phyloP scores from a whole-genome alignment of 2,888 invertebrate genomes.

The Agrotis ipsilon region DNA sequence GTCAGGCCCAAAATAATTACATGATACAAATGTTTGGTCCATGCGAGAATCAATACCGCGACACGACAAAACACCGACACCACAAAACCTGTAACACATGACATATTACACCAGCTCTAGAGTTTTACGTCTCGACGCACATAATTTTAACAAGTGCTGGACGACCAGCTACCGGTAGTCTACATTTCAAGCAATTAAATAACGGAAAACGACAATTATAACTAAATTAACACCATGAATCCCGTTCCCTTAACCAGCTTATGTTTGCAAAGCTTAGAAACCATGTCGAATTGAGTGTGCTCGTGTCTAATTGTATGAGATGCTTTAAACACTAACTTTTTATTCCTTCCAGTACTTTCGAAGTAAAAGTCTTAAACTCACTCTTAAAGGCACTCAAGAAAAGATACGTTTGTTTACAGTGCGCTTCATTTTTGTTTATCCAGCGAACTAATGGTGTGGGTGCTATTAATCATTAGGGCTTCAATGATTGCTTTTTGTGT shows the following conservation, averaged over 20 bases:
- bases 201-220: constrained; percentile 39
- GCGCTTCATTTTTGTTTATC: constrained; percentile 24
- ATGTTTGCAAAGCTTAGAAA: constrained; percentile 49
- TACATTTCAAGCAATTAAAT: constrained; percentile 40
- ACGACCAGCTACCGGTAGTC: background rate
- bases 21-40: too few relatives aligned
- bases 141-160: background rate
- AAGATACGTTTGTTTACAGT: constrained; percentile 11
- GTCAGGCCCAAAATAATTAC: too few relatives aligned
- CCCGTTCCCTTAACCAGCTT: constrained; percentile 45
- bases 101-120: background rate
- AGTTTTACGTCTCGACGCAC: background rate
- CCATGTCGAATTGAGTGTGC: constrained; percentile 42
- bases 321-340: constrained; percentile 47
- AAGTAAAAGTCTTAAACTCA: constrained; percentile 61
- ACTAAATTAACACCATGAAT: constrained; percentile 44
- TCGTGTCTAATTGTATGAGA: constrained; percentile 51
- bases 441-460: constrained; percentile 15
- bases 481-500: constrained; percentile 22
- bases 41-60: too few relatives aligned
- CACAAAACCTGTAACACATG: background rate
- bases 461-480: constrained; percentile 19
- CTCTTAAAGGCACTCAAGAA: constrained; percentile 35
- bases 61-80: too few relatives aligned
- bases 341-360: constrained; percentile 54